Conservation (phyloP, 2,113 vertebrate species). For the Pogonocichla stellata region DNA sequence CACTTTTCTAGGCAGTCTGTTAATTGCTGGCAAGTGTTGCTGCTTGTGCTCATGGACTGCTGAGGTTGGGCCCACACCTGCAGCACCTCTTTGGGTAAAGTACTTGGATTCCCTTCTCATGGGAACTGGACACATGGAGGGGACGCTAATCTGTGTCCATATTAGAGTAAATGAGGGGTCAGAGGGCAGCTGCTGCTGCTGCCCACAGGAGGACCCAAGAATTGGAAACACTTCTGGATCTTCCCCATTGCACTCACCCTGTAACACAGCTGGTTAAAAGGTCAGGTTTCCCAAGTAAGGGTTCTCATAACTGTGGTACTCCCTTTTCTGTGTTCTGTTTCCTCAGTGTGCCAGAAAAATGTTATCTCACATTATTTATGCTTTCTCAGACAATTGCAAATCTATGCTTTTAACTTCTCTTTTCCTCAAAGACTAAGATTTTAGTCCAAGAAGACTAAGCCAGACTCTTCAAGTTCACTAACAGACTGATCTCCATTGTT, state of each 20-base stretch:
- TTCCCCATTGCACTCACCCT: neutral
- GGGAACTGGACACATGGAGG: neutral
- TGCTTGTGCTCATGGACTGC: neutral
- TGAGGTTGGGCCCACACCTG: fast-evolving
- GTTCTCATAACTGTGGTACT: neutral
- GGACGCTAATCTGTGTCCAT: neutral
- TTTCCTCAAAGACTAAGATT: neutral
- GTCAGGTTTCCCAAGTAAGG: neutral
- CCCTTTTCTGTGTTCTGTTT: neutral
- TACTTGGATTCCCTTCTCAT: neutral
- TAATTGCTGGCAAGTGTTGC: neutral
- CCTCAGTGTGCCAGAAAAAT: neutral
- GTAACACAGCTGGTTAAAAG: neutral
- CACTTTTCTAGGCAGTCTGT: neutral
- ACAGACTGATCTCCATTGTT: neutral
- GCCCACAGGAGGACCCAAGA: neutral
- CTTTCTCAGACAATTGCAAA: neutral
- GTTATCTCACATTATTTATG: neutral
- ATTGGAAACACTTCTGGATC: neutral
- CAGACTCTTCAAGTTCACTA: neutral
- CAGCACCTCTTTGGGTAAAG: neutral
- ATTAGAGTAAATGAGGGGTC: neutral
- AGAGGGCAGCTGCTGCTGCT: neutral
- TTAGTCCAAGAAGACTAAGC: neutral
- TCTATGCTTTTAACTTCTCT: neutral